Base-by-base conservation (phyloP, 2,888 invertebrate species). In the Acanthosepion esculentum region DNA sequence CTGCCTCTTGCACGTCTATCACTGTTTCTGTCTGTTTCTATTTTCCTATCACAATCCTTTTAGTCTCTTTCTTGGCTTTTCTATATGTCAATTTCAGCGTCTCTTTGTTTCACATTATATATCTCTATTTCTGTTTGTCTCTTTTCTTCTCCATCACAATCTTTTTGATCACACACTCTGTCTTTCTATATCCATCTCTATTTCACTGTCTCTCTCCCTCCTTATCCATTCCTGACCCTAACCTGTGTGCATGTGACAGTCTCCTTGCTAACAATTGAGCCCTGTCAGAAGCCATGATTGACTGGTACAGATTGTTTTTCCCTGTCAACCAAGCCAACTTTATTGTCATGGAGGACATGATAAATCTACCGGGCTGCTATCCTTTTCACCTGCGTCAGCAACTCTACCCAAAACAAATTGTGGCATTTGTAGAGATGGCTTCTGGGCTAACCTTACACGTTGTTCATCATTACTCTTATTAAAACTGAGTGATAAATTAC, bases 231-330 rank as follows among this genome's bases (percentile, higher is more conserved):
- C 3, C 78, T 2, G 12, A 12, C 10, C 78, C n/a, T n/a, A 78
- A 29, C 8, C n/a, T 18, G 7, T 29, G 4, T n/a, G n/a, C 78
- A 78, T 29, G 78, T 78, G 78, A 78, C 78, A 78, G n/a, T 78
- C 78, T 78, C 78, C 78, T 78, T n/a, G 12, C 78, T n/a, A 78
- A 78, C 78, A n/a, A 78, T n/a, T n/a, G 78, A 78, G 78, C n/a
- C 29, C n/a, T 78, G 78, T 78, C 78, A 78, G n/a, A 8, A 78
- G 12, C 10, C 78, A 78, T 78, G 78, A 78, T 78, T 78, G 78
- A 78, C 78, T 7, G 78, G 8, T 7, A 15, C 3, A n/a, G 78
- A 78, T 78, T 78, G 78, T n/a, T 29, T n/a, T 29, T 78, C n/a
- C 18, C n/a, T n/a, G 6, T 29, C n/a, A 12, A 8, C n/a, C 78